phyloP scores from a whole-genome alignment of 2,888 invertebrate genomes.

The Drosophila cyrtoloma region DNA sequence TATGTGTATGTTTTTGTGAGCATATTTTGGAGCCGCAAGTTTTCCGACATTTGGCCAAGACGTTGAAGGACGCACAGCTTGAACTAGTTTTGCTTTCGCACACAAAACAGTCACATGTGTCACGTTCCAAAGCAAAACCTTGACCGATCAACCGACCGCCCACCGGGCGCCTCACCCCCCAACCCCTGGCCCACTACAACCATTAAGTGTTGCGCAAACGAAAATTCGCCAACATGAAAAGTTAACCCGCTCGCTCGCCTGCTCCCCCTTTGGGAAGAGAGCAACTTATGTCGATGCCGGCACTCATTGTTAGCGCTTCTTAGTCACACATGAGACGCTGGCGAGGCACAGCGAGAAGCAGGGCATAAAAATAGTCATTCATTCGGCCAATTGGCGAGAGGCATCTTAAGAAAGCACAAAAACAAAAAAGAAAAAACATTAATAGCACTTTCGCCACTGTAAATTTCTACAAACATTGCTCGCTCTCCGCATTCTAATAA shows the following conservation, averaged over 20 bases:
- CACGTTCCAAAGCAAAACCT: conserved; percentile 68
- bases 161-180: conserved; percentile 23
- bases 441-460: conserved; percentile 70
- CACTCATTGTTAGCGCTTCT: conserved; percentile 37
- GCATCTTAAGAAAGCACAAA: conserved; percentile 2
- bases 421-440: conserved; percentile 36
- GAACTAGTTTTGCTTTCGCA: conserved; percentile 47
- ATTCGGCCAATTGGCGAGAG: conserved; percentile 41
- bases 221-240: conserved; percentile 50
- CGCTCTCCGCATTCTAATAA: conserved; percentile 37
- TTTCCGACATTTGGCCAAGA: conserved; percentile 39
- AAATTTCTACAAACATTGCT: conserved; percentile 22
- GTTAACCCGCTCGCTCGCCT: conserved; percentile 3
- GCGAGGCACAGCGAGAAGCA: conserved; percentile 14
- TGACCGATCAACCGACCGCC: conserved; percentile 68
- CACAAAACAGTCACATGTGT: conserved; percentile 54
- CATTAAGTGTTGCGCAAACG: conserved; percentile 66
- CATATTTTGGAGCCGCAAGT: conserved; percentile 60
- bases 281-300: conserved; percentile 37
- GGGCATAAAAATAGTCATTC: conserved; percentile 62
- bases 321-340: conserved; percentile 47
- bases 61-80: conserved; percentile 53
- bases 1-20: conserved; percentile 26
- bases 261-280: not conserved
- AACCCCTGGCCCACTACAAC: conserved; percentile 1